phyloP scores from a whole-genome alignment of 1,140 invertebrate genomes.

The Atta colombica region DNA sequence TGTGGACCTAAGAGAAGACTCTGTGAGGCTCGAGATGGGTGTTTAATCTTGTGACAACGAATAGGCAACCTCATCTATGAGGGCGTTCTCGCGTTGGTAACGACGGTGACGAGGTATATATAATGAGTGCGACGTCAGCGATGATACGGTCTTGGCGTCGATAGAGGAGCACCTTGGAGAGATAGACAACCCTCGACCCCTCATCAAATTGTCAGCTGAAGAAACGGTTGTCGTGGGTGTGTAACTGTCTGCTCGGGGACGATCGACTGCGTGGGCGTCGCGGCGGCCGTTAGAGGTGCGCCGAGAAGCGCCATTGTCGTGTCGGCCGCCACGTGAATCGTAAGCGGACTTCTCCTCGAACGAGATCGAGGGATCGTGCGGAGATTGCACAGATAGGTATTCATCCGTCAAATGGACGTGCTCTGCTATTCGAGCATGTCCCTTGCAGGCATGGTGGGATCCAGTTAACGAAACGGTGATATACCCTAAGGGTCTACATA shows the following conservation, averaged over 20 bases:
- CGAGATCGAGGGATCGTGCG: slow-evolving; percentile 41
- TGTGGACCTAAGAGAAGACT: background rate
- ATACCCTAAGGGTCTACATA: background rate
- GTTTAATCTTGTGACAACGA: slow-evolving; percentile 22
- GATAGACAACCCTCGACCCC: background rate
- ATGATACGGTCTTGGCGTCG: slow-evolving; percentile 40
- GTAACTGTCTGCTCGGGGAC: slow-evolving; percentile 70
- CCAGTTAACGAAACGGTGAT: slow-evolving; percentile 27
- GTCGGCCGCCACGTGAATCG: slow-evolving; percentile 75
- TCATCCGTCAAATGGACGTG: background rate
- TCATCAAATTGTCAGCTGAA: slow-evolving; percentile 34
- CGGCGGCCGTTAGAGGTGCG: slow-evolving; percentile 70
- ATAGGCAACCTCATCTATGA: background rate
- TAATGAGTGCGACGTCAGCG: slow-evolving; percentile 18
- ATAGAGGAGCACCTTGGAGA: slow-evolving; percentile 18
- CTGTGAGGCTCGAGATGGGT: background rate
- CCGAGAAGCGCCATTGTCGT: slow-evolving; percentile 74
- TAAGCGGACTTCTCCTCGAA: slow-evolving; percentile 6
- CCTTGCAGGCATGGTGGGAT: background rate
- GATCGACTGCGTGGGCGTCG: slow-evolving; percentile 76
- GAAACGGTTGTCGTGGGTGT: slow-evolving; percentile 71
- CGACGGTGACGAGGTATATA: background rate
- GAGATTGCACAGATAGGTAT: background rate
- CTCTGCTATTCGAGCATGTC: background rate
- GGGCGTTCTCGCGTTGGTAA: slow-evolving; percentile 12